phyloP scores from a whole-genome alignment of 2,797 vertebrate species.

The Sebastiscus tertius region DNA sequence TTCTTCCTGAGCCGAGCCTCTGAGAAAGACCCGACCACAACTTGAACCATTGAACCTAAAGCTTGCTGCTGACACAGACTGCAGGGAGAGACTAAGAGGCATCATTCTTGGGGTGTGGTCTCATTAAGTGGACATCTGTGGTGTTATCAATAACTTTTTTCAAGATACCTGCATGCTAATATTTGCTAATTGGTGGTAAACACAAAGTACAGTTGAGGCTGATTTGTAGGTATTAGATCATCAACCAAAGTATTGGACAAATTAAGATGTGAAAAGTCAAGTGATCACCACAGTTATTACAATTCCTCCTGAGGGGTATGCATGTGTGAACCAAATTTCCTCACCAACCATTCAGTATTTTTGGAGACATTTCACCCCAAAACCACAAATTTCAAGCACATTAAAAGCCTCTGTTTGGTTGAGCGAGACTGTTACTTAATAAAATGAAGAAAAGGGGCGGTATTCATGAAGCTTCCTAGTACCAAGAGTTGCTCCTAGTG shows the following conservation, averaged over 20 bases:
- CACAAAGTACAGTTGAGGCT: neutral
- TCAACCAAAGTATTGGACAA: neutral
- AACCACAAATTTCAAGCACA: too few species aligned
- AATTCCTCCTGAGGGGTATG: too few species aligned
- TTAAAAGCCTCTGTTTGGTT: too few species aligned
- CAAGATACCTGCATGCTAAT: neutral
- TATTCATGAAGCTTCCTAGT: neutral
- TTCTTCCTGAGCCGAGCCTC: neutral
- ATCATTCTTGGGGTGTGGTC: neutral
- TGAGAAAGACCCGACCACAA: neutral
- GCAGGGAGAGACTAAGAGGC: neutral
- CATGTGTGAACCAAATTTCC: too few species aligned
- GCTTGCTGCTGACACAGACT: neutral
- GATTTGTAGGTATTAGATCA: neutral
- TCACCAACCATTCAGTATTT: too few species aligned
- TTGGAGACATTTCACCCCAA: too few species aligned
- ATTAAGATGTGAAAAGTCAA: neutral
- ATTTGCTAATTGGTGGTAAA: neutral
- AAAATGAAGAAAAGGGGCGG: neutral
- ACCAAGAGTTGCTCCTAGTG: neutral
- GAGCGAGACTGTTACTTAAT: neutral
- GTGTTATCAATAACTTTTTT: neutral
- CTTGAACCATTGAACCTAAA: too few species aligned
- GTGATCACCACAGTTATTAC: too few species aligned
- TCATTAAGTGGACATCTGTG: neutral